These are phyloP conservation scores for Picus viridis DNA, from an alignment of 2,797 vertebrate species.

Conservation along the genomic window DNA sequence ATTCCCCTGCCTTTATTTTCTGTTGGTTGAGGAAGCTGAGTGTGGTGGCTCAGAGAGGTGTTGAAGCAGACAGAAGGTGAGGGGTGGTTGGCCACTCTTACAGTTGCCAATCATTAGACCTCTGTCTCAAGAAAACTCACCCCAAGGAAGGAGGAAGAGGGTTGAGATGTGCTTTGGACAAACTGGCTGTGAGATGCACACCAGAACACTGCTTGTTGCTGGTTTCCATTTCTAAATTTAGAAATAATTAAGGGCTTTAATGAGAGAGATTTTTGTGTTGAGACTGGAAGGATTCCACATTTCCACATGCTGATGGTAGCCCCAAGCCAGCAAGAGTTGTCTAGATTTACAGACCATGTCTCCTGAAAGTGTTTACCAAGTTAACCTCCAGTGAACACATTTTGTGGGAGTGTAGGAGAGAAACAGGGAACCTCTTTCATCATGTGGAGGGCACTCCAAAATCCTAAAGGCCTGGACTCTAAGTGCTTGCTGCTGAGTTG, in stretches of 20 bases:
- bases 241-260: slow-evolving; percentile 7
- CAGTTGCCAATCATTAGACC: too few species aligned
- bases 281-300: slow-evolving; percentile 21
- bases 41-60: not conserved
- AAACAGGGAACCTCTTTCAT: slow-evolving; percentile 36
- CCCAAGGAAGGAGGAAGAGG: not conserved
- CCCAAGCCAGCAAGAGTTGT: not conserved
- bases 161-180: not conserved
- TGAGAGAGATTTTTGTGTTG: not conserved
- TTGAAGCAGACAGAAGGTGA: not conserved
- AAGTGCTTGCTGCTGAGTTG: rapidly evolving
- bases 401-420: not conserved
- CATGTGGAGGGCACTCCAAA: not conserved
- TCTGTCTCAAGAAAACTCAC: not conserved
- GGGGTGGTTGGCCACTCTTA: not conserved
- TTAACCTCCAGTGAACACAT: not conserved
- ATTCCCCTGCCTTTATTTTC: not conserved
- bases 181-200: not conserved
- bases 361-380: not conserved
- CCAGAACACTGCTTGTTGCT: not conserved
- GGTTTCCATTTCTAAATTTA: slow-evolving; percentile 28
- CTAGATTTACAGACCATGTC: not conserved
- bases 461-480: not conserved
- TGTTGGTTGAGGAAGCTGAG: not conserved
- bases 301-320: not conserved